phyloP scores from a whole-genome alignment of 2,888 invertebrate species.

The Torymus aiolomorphi region DNA sequence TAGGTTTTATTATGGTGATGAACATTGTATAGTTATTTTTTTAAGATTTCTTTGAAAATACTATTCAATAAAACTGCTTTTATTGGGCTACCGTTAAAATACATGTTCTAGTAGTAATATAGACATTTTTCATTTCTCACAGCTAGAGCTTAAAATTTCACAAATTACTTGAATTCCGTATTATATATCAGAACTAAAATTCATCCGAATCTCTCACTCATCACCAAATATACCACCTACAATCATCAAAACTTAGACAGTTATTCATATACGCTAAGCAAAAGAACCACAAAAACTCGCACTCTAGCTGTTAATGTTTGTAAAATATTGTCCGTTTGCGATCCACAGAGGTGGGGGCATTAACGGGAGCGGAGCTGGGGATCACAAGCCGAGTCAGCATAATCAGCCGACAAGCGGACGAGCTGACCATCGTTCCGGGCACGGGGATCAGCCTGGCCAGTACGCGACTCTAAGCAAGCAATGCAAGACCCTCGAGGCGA shows the following conservation, averaged over 20 bases:
- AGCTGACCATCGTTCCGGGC: constrained; percentile 75
- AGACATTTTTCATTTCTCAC: too few species aligned
- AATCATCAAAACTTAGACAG: not conserved
- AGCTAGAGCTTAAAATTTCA: too few species aligned
- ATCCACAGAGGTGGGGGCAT: constrained; percentile 76
- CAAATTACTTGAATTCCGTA: too few species aligned
- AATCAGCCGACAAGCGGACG: constrained; percentile 78
- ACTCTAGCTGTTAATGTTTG: constrained; percentile 47
- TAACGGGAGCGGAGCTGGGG: constrained; percentile 72
- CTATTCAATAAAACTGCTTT: too few species aligned
- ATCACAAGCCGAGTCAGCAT: constrained; percentile 76
- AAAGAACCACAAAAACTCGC: too few species aligned
- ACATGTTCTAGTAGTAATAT: too few species aligned
- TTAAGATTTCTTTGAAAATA: too few species aligned
- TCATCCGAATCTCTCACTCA: too few species aligned
- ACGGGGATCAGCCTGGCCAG: constrained; percentile 80
- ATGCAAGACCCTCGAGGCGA: constrained; percentile 95
- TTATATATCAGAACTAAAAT: too few species aligned
- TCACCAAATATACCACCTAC: not conserved
- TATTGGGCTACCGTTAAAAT: too few species aligned
- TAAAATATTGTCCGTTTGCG: constrained; percentile 32
- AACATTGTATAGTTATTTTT: too few species aligned
- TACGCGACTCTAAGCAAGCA: constrained; percentile 97
- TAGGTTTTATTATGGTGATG: not conserved
- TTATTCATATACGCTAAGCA: not conserved